Percentiles rank a stretch among this genome's conserved stretches.
Conservation (phyloP, 2,888 invertebrate genomes). For the Himalopsyche tibetana region DNA sequence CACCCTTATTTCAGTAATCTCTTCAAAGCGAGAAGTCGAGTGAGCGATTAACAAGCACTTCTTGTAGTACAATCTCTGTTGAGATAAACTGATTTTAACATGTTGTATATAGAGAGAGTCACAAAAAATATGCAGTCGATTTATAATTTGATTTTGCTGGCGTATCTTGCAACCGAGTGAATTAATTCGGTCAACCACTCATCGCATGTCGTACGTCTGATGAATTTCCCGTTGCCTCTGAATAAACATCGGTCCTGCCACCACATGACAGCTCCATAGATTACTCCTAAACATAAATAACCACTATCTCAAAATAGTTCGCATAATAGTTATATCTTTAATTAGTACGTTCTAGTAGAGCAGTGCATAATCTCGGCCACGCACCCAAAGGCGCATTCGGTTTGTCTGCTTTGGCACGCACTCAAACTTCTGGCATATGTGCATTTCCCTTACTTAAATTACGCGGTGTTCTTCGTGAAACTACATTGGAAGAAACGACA, state of each 20-base stretch:
- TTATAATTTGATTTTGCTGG: no score
- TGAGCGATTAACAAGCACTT: no score
- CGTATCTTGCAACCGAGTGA: background rate
- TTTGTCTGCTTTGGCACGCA: constrained; percentile 43
- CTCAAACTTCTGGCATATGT: constrained; percentile 48
- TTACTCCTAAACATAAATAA: constrained; percentile 13
- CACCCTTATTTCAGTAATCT: no score
- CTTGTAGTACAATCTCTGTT: no score
- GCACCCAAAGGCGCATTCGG: background rate
- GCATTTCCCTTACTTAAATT: constrained; percentile 43
- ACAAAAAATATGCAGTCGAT: no score
- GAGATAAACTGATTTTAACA: no score
- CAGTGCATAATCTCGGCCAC: constrained; percentile 14
- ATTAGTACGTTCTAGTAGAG: constrained; percentile 12
- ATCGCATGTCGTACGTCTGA: background rate
- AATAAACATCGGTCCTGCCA: constrained; percentile 23
- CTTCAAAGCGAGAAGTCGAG: no score
- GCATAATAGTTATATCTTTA: constrained; percentile 25
- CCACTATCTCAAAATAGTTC: background rate
- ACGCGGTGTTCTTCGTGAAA: background rate
- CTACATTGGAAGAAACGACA: no score
- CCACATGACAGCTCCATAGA: background rate
- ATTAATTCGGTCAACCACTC: constrained; percentile 11
- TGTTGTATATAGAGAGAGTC: no score
- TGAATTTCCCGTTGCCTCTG: background rate